These are phyloP conservation scores for Sericinus montela DNA, from an alignment of 2,888 invertebrate species.

Conservation along the genomic window DNA sequence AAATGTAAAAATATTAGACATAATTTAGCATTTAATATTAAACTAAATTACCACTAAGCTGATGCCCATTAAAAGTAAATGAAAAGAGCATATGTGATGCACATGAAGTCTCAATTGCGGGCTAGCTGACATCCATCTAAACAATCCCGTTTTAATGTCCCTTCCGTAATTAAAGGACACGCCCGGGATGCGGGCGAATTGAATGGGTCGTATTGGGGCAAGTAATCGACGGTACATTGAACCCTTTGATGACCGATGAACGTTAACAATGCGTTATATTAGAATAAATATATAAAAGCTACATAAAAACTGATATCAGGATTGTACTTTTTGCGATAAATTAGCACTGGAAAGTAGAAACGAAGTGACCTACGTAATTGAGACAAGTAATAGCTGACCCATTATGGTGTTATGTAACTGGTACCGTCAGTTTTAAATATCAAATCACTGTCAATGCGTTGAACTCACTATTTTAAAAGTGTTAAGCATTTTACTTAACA, in stretches of 20 bases:
- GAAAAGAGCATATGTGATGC: background rate
- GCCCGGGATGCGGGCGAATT: conserved; percentile 48
- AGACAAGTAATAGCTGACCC: too few species aligned
- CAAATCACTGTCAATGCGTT: too few species aligned
- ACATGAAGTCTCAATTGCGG: conserved; percentile 2
- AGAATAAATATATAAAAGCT: background rate
- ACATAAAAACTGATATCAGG: too few species aligned
- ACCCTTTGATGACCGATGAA: conserved; percentile 32
- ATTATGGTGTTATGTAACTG: too few species aligned
- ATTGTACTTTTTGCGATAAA: too few species aligned
- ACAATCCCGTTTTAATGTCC: conserved; percentile 21
- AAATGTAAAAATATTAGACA: too few species aligned
- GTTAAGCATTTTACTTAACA: too few species aligned
- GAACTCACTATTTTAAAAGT: too few species aligned
- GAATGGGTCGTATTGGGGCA: conserved; percentile 48
- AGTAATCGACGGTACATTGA: conserved; percentile 30
- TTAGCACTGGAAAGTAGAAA: background rate
- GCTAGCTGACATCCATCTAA: conserved; percentile 3
- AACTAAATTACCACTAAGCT: too few species aligned
- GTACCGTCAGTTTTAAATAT: too few species aligned
- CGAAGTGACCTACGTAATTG: too few species aligned
- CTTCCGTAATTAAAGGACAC: conserved; percentile 42
- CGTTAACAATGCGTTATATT: conserved; percentile 14
- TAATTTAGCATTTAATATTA: too few species aligned
- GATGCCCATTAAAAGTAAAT: background rate